phyloP scores from a whole-genome alignment of 1,140 invertebrate species.

The Drosophila pruinosa region DNA sequence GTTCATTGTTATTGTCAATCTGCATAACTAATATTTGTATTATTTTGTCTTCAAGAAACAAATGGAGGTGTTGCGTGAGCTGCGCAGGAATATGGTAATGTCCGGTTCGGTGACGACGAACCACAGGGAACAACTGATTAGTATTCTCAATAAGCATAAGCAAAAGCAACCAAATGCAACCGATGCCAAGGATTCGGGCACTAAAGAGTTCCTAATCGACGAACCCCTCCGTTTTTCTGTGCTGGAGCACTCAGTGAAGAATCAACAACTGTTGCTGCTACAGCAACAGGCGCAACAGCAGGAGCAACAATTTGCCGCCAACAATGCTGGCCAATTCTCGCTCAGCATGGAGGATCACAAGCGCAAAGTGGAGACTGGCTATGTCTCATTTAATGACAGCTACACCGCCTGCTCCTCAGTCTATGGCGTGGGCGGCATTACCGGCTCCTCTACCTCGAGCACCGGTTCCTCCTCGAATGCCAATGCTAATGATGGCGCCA shows the following conservation, averaged over 20 bases:
- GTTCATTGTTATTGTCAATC: too few species aligned
- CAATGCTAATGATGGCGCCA: background rate
- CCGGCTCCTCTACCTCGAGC: slow-evolving; percentile 7
- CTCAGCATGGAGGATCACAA: slow-evolving; percentile 43
- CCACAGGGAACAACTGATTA: too few species aligned
- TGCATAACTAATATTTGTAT: too few species aligned
- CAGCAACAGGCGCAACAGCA: slow-evolving; percentile 29
- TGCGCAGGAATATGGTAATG: slow-evolving; percentile 10
- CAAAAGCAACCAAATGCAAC: slow-evolving; percentile 11
- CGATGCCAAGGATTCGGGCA: slow-evolving; percentile 10
- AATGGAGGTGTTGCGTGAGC: slow-evolving; percentile 27
- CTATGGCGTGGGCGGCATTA: slow-evolving; percentile 35
- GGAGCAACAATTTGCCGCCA: slow-evolving; percentile 13
- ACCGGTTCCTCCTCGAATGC: background rate
- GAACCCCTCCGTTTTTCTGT: slow-evolving; percentile 58
- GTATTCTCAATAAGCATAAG: slow-evolving; percentile 20
- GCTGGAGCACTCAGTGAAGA: slow-evolving; percentile 45
- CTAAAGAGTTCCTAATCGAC: slow-evolving; percentile 68
- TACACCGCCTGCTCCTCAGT: slow-evolving; percentile 70
- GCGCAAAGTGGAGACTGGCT: slow-evolving; percentile 56
- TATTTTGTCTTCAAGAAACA: too few species aligned
- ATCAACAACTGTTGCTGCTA: slow-evolving; percentile 27
- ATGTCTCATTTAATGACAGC: slow-evolving; percentile 63
- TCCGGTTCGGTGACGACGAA: background rate
- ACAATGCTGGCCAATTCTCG: background rate